Base-by-base conservation (phyloP, 2,797 vertebrate species). In the Acipenser oxyrinchus region DNA sequence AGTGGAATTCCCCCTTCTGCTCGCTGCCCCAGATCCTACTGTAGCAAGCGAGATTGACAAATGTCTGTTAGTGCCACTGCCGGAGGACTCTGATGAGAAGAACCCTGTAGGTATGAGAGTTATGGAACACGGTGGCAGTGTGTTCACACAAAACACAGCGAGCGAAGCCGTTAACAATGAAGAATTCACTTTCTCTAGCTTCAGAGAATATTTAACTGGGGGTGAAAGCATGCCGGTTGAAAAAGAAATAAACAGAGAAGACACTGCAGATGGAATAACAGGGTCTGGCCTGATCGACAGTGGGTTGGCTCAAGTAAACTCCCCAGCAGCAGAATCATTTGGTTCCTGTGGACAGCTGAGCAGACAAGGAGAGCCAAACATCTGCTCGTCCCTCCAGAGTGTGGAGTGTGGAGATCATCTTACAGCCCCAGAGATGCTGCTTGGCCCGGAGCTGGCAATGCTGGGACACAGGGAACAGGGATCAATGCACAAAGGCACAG, bases 191-290 rank as follows among this genome's bases (percentile, higher is more conserved):
- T 15, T 49, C 13, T 90, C 91, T 81, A 87, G 85, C 79, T 91
- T 91, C 73, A 87, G 78, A 79, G 73, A 90, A 78, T 90, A 90
- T 76, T 82, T 91, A 71, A 76, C 89, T 73, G 89, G 86, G 37
- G 37, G 5, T 4, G 37, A 37, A 37, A 37, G 37, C 37, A 37
- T 37, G 37, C 37, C 37, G 37, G 37, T 37, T 37, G 37, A 37
- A 37, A 37, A 37, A 70, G 65, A 62, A 37, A 57, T 51, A 65
- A 12, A 52, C 60, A 63, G 51, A 66, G 59, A 48, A 61, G 15
- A 71, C 70, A 48, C 48, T 58, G 62, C 50, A 62, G 51, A 66
- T 52, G 51, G 55, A 49, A 6, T 48, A 63, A 72, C 53, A 64
- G n/a, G 60, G 49, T 12, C 23, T 13, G 71, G 65, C 48, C 53